phyloP scores from a whole-genome alignment of 2,888 invertebrate species.

The Drosophila flavopinicola region DNA sequence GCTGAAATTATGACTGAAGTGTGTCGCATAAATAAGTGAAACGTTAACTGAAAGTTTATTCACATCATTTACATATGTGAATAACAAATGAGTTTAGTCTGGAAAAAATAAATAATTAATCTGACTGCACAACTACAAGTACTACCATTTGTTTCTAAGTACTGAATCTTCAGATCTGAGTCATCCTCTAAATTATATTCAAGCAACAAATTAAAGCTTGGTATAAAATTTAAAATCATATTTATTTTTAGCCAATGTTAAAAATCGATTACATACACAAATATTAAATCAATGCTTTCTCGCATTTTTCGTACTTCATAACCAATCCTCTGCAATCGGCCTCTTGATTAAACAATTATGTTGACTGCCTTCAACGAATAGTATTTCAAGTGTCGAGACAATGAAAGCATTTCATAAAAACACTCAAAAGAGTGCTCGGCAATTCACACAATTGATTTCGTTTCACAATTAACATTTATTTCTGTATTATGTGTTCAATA shows the following conservation, averaged over 20 bases:
- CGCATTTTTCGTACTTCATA: background rate
- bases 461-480: conserved; percentile 56
- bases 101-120: background rate
- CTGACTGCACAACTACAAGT: too few relatives aligned
- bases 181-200: too few relatives aligned
- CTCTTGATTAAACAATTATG: conserved; percentile 43
- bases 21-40: conserved; percentile 22
- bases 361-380: conserved; percentile 8
- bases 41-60: conserved; percentile 4
- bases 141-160: background rate
- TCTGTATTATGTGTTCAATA: conserved; percentile 29
- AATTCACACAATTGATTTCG: conserved; percentile 55
- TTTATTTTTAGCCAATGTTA: too few relatives aligned
- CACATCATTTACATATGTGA: background rate
- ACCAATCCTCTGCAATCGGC: background rate
- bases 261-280: too few relatives aligned
- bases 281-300: background rate
- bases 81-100: background rate
- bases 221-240: too few relatives aligned
- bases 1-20: conserved; percentile 34
- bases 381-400: conserved; percentile 23
- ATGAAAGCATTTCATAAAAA: conserved; percentile 41
- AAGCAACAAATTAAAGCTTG: too few relatives aligned
- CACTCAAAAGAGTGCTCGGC: conserved; percentile 42
- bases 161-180: too few relatives aligned